A percentile compares a stretch with the other conserved stretches of the same genome.
Conservation (phyloP, 2,797 vertebrate species). For the Chiloscyllium punctatum region DNA sequence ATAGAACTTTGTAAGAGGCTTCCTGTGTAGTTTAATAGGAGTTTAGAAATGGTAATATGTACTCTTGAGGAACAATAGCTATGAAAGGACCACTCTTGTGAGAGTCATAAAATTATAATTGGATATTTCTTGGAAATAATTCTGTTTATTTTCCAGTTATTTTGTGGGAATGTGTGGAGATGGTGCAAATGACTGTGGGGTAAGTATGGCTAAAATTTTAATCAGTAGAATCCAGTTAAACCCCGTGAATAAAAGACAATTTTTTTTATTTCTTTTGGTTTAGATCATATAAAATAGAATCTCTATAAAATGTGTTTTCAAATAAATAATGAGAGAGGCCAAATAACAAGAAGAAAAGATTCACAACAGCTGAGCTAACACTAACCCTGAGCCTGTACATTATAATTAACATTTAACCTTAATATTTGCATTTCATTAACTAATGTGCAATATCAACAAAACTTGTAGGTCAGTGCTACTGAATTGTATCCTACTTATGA, state of each 20-base stretch:
- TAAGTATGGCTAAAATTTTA: constrained; percentile 39
- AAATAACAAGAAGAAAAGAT: background rate
- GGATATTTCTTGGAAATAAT: background rate
- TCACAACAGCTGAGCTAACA: background rate
- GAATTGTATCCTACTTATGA: background rate
- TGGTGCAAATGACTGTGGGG: constrained; percentile 70
- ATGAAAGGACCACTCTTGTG: background rate
- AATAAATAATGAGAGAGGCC: background rate
- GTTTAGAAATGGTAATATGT: no score
- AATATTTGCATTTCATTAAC: background rate
- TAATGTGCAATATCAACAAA: background rate
- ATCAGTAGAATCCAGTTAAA: background rate
- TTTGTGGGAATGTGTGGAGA: constrained; percentile 72
- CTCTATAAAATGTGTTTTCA: background rate
- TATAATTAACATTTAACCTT: background rate
- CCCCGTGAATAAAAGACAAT: background rate
- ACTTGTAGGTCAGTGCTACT: background rate
- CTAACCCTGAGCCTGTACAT: background rate
- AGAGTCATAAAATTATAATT: background rate
- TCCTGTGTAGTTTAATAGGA: background rate
- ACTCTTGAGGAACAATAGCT: background rate
- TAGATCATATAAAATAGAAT: background rate
- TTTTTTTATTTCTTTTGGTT: background rate
- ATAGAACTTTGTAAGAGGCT: background rate
- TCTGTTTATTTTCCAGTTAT: constrained; percentile 54